Conservation (phyloP, 1,140 invertebrate species). For the Holotrichia oblita region DNA sequence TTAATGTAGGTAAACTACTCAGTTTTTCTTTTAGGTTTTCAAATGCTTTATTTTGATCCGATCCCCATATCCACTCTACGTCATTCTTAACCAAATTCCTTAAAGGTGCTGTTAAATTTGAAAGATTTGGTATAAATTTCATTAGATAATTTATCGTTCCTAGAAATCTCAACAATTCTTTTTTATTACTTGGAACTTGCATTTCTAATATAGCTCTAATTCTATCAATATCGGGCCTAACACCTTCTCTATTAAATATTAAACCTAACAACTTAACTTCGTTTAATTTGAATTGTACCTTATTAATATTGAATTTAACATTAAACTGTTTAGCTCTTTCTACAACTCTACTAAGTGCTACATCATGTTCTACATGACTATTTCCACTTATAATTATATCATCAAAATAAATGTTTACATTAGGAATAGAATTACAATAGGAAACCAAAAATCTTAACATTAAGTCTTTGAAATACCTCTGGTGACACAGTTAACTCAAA, state of each 20-base stretch:
- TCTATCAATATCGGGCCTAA: conserved; percentile 56
- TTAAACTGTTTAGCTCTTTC: conserved; percentile 46
- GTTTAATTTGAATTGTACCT: conserved; percentile 45
- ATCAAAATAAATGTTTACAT: conserved; percentile 51
- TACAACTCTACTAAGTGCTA: conserved; percentile 48
- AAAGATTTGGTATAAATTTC: conserved; percentile 60
- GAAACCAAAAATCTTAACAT: conserved; percentile 46
- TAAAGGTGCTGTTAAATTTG: conserved; percentile 57
- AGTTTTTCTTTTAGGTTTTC: too few species aligned
- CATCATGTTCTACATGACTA: conserved; percentile 41
- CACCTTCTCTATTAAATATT: conserved; percentile 54
- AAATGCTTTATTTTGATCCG: too few species aligned
- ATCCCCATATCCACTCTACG: conserved; percentile 27
- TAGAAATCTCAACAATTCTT: conserved; percentile 59
- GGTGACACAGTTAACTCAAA: conserved; percentile 54
- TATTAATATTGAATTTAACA: conserved; percentile 50
- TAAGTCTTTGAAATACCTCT: conserved; percentile 52
- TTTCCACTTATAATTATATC: conserved; percentile 55
- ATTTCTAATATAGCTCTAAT: conserved; percentile 57
- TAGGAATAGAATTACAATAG: too few species aligned
- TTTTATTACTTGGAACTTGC: conserved; percentile 55
- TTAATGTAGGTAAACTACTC: conserved; percentile 36
- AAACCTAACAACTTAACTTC: conserved; percentile 55
- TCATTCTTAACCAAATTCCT: conserved; percentile 60
- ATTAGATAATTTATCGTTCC: conserved; percentile 60